Base-by-base conservation (phyloP, 2,888 invertebrate species). In the Physocephala rufipes region DNA sequence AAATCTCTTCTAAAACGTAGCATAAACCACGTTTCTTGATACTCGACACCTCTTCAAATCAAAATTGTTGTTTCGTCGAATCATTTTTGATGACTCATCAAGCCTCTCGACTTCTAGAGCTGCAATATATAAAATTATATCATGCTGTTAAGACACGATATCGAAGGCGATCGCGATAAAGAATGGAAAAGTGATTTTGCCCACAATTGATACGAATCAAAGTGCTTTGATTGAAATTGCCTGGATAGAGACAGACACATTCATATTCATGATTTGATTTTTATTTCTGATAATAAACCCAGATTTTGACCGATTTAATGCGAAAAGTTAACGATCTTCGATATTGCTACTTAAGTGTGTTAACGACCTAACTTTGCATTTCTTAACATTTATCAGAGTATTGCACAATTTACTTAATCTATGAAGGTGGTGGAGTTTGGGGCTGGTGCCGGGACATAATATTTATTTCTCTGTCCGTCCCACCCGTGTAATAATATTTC, bases 261-360 rank as follows among this genome's bases (percentile, higher is more conserved):
- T 19, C 16, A 51, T 19, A 51, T 12, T 7, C 15, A 1, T 12
- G n/a, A 51, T 51, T 12, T 51, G 19, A 51, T 16, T 16, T 51
- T 7, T 1, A 12, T n/a, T 55, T 64, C 49, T 21, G 26, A 49
- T 49, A 64, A 49, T 64, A 64, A 64, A 64, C 64, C 64, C 28
- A 45, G 64, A n/a, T 64, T 64, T 47, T 45, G 61, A 16, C 21
- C 28, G 58, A 58, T 43, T 61, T 61, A 43, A 36, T 36, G 2
- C 36, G 16, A 28, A 7, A 24, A 24, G 7, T 58, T 13, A 49
- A 26, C 26, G 26, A 9, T 62, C 43, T 30, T 45, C 28, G 3
- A 19, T 63, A 9, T 15, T 45, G 19, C 43, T 45, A 45, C 45
- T 24, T 63, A 9, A 36, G 21, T 3, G 9, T 53, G 53, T 58